Percentiles rank a stretch among this genome's conserved stretches.
These are phyloP conservation scores for Ptychadena robeensis DNA, from an alignment of 2,797 vertebrate species.

Conservation along the genomic window DNA sequence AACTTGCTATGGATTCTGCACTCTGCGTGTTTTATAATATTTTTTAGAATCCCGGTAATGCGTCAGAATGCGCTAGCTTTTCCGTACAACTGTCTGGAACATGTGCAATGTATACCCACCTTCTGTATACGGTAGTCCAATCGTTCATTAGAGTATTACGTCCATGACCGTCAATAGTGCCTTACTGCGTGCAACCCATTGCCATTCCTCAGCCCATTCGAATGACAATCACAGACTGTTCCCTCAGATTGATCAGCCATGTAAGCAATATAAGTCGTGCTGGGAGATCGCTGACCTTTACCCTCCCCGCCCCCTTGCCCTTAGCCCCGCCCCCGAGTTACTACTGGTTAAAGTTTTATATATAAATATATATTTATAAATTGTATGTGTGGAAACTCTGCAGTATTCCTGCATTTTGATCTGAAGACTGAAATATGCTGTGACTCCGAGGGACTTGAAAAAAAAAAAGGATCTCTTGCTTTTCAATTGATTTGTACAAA, in stretches of 20 bases:
- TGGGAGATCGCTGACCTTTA: neutral
- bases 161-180: constrained; percentile 44
- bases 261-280: constrained; percentile 32
- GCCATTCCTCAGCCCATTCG: neutral
- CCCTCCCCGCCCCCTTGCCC: neutral
- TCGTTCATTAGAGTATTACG: neutral
- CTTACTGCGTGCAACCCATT: constrained; percentile 40
- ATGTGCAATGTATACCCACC: neutral
- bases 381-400: constrained; percentile 45
- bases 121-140: neutral
- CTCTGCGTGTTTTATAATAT: neutral
- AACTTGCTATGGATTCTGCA: neutral
- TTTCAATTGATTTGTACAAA: constrained; percentile 62
- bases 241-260: neutral
- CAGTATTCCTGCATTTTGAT: constrained; percentile 44
- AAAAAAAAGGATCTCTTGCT: constrained; percentile 39
- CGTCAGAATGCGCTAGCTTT: neutral
- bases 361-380: constrained; percentile 59
- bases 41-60: neutral
- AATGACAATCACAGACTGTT: constrained; percentile 46
- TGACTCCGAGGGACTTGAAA: constrained; percentile 47
- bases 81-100: neutral
- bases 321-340: constrained; percentile 22
- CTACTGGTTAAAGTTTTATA: constrained; percentile 60
- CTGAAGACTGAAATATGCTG: constrained; percentile 47